Base-by-base conservation (phyloP, 2,113 vertebrate genomes). In the Cettia cetti region DNA sequence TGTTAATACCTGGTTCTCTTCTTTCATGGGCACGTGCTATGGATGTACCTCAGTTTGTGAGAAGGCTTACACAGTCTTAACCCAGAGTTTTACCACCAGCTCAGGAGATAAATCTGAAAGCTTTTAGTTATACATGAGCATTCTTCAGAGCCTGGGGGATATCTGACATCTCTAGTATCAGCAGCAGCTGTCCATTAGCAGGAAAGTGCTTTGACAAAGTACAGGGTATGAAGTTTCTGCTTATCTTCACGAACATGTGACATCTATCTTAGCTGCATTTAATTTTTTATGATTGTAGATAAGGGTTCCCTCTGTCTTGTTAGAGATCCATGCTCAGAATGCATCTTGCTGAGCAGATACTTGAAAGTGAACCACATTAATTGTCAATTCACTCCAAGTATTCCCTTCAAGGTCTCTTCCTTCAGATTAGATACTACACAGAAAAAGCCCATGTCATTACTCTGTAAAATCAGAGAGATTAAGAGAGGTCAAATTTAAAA, bases 281-380 rank as follows among this genome's bases (percentile, higher is more conserved):
- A 80, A 88, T 86, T 82, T 90, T 94, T 87, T 52, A 80, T 82
- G 66, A 54, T 42, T 61, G 39, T 54, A 77, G 88, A 47, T 70
- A 63, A 93, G 60, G 27, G 15, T 81, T 94, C 23, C 12, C 30
- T 88, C 65, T 61, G 37, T 45, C 71, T 82, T 11, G 4, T 70
- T 90, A 80, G 59, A 82, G 68, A 75, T 71, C 39, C 30, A 47
- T 17, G 15, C 47, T 81, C 64, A 52, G 37, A 68, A 52, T 66
- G 59, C 45, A 31, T 93, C 76, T 89, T 75, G 52, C 83, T 89
- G 72, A 90, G 60, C 52, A 86, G 69, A 60, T 64, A 81, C 64
- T 86, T 92, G 86, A 85, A 92, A 94, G 57, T 86, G 66, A 92
- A 33, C 82, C 75, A 47, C 69, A 68, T 86, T 54, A 89, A 82